Conservation (phyloP, 92 coral and sea anemone species). For the Parazoanthus swiftii region DNA sequence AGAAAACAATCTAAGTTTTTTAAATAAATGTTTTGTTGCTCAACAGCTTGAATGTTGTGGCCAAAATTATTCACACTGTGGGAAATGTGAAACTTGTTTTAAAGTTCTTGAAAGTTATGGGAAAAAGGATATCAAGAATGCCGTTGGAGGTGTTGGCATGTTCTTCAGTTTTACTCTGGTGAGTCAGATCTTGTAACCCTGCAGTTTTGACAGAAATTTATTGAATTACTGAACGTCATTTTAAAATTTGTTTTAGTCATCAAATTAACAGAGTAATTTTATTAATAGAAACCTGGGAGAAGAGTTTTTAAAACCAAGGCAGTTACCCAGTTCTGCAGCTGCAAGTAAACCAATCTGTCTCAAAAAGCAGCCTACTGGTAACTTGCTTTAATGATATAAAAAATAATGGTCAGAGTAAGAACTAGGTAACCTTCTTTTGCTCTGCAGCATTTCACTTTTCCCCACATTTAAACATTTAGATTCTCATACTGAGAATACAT, state of each 20-base stretch:
- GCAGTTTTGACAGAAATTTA: background rate
- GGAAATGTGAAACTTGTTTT: constrained; percentile 60
- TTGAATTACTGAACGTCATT: too few relatives aligned
- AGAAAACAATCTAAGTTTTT: background rate
- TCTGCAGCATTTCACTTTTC: too few relatives aligned
- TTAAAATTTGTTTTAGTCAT: too few relatives aligned
- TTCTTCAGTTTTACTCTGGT: constrained; percentile 98
- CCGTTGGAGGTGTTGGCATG: constrained; percentile 92
- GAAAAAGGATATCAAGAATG: constrained; percentile 68
- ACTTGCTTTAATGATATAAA: background rate
- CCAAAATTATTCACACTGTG: background rate
- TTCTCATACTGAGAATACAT: too few relatives aligned
- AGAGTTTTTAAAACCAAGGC: too few relatives aligned
- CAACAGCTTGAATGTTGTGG: constrained; percentile 36
- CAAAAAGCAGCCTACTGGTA: background rate
- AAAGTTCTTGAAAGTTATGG: constrained; percentile 51
- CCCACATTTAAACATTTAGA: too few relatives aligned
- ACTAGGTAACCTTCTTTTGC: too few relatives aligned
- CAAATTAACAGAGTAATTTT: too few relatives aligned
- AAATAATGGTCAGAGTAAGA: too few relatives aligned
- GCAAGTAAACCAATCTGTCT: background rate
- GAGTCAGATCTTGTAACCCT: constrained; percentile 15
- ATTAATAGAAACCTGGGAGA: too few relatives aligned
- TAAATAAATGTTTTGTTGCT: background rate
- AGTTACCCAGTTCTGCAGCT: too few relatives aligned